Evolutionary conservation across 2,888 invertebrate genomes (phyloP).

Genomic region (Watsonalla cultraria): DNA sequence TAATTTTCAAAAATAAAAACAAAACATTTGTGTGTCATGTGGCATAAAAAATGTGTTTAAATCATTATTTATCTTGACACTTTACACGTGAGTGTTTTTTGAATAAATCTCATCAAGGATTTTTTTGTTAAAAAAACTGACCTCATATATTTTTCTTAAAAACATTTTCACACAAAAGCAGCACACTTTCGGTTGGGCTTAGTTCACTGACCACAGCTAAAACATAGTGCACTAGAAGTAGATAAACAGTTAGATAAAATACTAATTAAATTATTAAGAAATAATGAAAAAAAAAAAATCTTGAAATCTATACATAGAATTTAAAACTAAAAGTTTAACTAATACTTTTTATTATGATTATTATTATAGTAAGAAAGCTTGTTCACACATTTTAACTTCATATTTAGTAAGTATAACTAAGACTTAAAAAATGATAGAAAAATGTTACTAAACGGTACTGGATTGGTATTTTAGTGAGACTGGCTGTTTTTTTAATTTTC

Average conservation of each 20-base stretch:
- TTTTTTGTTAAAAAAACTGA: background rate
- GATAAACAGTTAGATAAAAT: constrained; percentile 69
- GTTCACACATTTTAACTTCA: constrained; percentile 78
- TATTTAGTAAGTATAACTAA: constrained; percentile 71
- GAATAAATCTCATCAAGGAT: too few relatives aligned
- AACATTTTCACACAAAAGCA: constrained; percentile 30
- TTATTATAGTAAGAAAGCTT: constrained; percentile 60
- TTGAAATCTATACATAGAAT: constrained; percentile 77
- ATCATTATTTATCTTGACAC: too few relatives aligned
- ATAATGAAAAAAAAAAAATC: constrained; percentile 55
- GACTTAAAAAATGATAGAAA: constrained; percentile 46
- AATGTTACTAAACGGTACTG: constrained; percentile 46
- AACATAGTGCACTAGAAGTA: constrained; percentile 74
- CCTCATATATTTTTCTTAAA: constrained; percentile 3
- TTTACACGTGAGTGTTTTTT: too few relatives aligned
- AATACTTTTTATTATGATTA: constrained; percentile 75
- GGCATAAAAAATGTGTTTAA: background rate
- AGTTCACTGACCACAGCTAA: constrained; percentile 74
- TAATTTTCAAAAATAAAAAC: too few relatives aligned
- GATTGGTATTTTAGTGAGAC: constrained; percentile 56
- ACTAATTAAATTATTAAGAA: constrained; percentile 58
- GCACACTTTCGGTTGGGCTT: constrained; percentile 48
- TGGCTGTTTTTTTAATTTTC: constrained; percentile 38
- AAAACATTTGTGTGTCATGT: constrained; percentile 1
- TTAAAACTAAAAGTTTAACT: constrained; percentile 75